Evolutionary conservation across 2,113 vertebrate genomes (phyloP), one percentile per base, ranked within the genome.

Genomic region (Stegostoma tigrinum): DNA sequence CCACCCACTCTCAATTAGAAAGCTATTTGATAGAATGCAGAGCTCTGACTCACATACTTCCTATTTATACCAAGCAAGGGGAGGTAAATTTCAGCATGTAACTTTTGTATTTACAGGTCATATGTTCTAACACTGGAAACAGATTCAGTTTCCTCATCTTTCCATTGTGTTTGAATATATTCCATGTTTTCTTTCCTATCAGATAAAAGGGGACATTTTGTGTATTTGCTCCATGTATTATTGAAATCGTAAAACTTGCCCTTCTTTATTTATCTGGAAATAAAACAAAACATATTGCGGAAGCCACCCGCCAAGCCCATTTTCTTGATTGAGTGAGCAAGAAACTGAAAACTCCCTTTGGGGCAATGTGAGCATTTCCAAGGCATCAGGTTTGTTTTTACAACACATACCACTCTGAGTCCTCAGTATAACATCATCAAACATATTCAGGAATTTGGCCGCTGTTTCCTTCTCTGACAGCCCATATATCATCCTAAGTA

Each of bases 391-490:
- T 34, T 55, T 14, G 27, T 5, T 30, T 90, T 90, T 30, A 3
- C 87, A 55, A 27, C 14, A 61, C 15, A 90, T 90, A 12, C 86
- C 87, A 90, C 61, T 55, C 3, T 4, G 14, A 90, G 10, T 90
- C 52, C 52, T 61, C 14, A 61, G 61, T 61, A 61, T 90, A 10
- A 19, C 14, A 30, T 5, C 12, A 34, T n/a, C 48, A 90, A 61
- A 30, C 3, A 8, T 34, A 61, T 1, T 5, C 34, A 48, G 23
- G 34, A 34, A 61, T 61, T 15, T 90, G 87, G 52, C 19, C 34
- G 48, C 48, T 34, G 52, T 48, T 90, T 90, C 87, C 87, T 90
- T 61, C 87, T 90, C 27, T 90, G 87, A 90, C 52, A 61, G 87
- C 52, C 52, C 87, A 90, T 90, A 15, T 27, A 90, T 90, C 52